Percentiles rank a stretch among this genome's conserved stretches.
These are phyloP conservation scores for Penaeus japonicus DNA, from an alignment of 1,140 invertebrate genomes.

Conservation along the genomic window DNA sequence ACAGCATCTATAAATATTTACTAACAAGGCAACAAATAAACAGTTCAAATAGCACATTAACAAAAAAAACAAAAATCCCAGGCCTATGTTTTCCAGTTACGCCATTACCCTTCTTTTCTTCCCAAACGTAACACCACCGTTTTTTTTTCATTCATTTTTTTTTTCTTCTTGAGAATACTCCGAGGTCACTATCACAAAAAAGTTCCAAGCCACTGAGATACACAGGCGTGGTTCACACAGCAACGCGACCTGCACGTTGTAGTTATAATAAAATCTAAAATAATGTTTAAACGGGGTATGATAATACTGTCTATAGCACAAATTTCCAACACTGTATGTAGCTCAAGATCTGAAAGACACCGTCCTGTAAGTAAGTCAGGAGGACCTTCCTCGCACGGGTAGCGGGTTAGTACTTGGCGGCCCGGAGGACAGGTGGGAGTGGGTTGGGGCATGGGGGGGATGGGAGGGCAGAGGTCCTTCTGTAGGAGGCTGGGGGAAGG, in stretches of 20 bases:
- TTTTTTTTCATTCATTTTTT: neutral
- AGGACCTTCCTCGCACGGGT: too few relatives aligned
- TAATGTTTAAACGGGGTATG: neutral
- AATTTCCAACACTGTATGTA: neutral
- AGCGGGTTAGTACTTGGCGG: too few relatives aligned
- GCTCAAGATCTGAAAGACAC: too few relatives aligned
- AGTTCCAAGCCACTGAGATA: neutral
- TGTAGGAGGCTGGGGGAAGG: too few relatives aligned
- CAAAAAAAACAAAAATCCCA: neutral
- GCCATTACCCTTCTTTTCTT: neutral
- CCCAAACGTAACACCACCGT: too few relatives aligned
- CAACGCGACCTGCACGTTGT: constrained; percentile 42
- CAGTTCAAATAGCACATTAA: constrained; percentile 18
- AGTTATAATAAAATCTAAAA: too few relatives aligned
- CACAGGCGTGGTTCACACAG: neutral
- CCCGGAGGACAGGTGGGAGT: too few relatives aligned
- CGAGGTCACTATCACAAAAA: neutral
- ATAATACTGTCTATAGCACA: constrained; percentile 3
- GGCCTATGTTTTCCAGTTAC: neutral
- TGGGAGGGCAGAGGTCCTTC: too few relatives aligned
- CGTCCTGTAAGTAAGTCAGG: too few relatives aligned
- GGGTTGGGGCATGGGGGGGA: too few relatives aligned
- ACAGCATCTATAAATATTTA: constrained; percentile 43
- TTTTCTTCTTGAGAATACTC: neutral
- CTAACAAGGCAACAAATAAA: constrained; percentile 41